Percentiles rank a stretch among this genome's conserved stretches.
phyloP scores from a whole-genome alignment of 2,797 vertebrate species.

The Sebastes ruberrimus region DNA sequence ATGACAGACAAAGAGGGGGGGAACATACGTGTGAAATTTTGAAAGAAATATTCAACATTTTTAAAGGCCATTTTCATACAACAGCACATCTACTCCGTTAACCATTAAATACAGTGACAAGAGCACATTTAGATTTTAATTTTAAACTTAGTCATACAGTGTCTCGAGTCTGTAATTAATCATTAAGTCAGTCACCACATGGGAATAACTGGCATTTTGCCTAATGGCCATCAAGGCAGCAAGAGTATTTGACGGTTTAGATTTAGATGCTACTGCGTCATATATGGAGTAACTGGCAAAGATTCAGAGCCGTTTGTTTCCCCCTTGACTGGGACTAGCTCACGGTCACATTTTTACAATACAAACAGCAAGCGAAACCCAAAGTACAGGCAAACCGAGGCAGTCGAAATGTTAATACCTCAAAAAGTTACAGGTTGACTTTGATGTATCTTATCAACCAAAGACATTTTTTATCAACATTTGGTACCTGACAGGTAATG shows the following conservation, averaged over 20 bases:
- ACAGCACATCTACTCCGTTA: neutral
- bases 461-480: slow-evolving; percentile 42
- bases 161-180: slow-evolving; percentile 23
- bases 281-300: neutral
- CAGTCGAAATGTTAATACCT: slow-evolving; percentile 27
- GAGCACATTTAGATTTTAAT: slow-evolving; percentile 1
- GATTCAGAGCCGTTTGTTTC: slow-evolving; percentile 3
- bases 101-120: neutral
- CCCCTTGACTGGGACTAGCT: neutral
- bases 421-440: slow-evolving; percentile 36
- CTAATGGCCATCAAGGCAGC: slow-evolving; percentile 16
- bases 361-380: neutral
- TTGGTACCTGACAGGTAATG: slow-evolving; percentile 27
- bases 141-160: neutral
- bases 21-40: neutral
- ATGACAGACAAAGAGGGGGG: too few species aligned
- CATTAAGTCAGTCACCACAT: slow-evolving; percentile 4
- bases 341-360: neutral
- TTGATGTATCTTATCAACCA: slow-evolving; percentile 28
- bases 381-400: neutral
- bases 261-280: neutral
- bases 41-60: neutral
- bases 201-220: slow-evolving; percentile 22
- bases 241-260: neutral
- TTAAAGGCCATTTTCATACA: neutral